Percentiles rank a stretch among this genome's conserved stretches.
Evolutionary conservation across 2,888 invertebrate species (phyloP).

Genomic region (Drosophila fungiperda): DNA sequence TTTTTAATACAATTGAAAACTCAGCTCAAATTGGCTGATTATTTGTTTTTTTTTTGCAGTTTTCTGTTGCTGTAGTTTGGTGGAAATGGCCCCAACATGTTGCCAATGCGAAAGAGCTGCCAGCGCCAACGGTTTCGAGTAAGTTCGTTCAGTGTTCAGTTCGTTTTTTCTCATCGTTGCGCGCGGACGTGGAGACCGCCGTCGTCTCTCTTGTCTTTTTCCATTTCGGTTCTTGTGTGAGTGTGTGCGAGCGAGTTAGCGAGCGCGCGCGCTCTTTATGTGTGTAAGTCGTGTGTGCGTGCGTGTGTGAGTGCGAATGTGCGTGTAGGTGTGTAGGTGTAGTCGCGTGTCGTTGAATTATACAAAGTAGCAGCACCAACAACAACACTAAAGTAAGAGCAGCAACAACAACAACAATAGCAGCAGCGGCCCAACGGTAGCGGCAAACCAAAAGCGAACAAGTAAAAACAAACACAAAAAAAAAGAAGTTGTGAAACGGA

Average conservation of each 20-base stretch:
- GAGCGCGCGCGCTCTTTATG: slow-evolving; percentile 36
- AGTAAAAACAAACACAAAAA: slow-evolving; percentile 37
- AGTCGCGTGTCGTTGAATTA: slow-evolving; percentile 57
- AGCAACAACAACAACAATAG: slow-evolving; percentile 48
- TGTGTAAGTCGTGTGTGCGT: slow-evolving; percentile 11
- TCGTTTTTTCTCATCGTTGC: slow-evolving; percentile 57
- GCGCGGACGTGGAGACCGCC: slow-evolving; percentile 50
- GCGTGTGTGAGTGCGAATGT: slow-evolving; percentile 12
- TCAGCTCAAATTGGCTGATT: not conserved
- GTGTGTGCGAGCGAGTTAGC: slow-evolving; percentile 27
- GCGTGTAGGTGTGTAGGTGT: slow-evolving; percentile 50
- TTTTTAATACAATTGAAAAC: not conserved
- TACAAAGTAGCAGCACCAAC: slow-evolving; percentile 41
- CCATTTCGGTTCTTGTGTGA: slow-evolving; percentile 35
- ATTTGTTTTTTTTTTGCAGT: not conserved
- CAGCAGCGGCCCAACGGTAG: slow-evolving; percentile 59
- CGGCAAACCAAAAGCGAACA: slow-evolving; percentile 50
- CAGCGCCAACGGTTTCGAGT: slow-evolving; percentile 31
- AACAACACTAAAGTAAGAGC: slow-evolving; percentile 29
- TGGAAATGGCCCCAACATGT: slow-evolving; percentile 48
- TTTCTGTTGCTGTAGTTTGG: slow-evolving; percentile 8
- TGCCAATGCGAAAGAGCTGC: slow-evolving; percentile 55
- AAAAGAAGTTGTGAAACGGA: slow-evolving; percentile 52
- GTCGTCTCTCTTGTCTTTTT: slow-evolving; percentile 41
- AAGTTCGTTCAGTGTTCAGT: slow-evolving; percentile 44